A percentile compares a stretch with the other conserved stretches of the same genome.
Evolutionary conservation across 2,888 invertebrate species (phyloP).

Genomic region (Cremastinae sp.): DNA sequence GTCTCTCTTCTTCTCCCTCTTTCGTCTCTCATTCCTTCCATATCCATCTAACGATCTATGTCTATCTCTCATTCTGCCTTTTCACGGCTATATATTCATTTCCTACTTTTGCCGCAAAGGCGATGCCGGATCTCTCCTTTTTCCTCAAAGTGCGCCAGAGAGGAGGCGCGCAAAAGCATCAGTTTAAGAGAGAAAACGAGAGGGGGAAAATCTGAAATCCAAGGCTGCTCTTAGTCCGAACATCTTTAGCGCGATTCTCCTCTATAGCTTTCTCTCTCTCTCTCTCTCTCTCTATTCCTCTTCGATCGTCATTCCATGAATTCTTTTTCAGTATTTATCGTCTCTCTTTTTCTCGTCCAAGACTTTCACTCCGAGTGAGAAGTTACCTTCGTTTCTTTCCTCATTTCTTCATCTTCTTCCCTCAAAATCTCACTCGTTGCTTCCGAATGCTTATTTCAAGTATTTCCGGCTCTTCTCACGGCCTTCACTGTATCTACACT

Average conservation of each 20-base stretch:
- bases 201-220: slow-evolving; percentile 36
- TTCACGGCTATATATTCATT: slow-evolving; percentile 41
- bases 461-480: slow-evolving; percentile 50
- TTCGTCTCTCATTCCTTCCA: slow-evolving; percentile 28
- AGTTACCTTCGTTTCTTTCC: slow-evolving; percentile 21
- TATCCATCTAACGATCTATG: slow-evolving; percentile 54
- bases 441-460: slow-evolving; percentile 60
- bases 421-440: slow-evolving; percentile 38
- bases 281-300: slow-evolving; percentile 33
- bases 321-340: background rate
- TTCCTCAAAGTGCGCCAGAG: slow-evolving; percentile 38
- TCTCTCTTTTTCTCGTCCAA: slow-evolving; percentile 24
- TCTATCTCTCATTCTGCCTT: slow-evolving; percentile 48
- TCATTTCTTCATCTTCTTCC: slow-evolving; percentile 29
- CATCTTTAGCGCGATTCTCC: slow-evolving; percentile 46
- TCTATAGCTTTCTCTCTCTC: slow-evolving; percentile 44
- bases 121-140: slow-evolving; percentile 10
- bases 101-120: slow-evolving; percentile 19
- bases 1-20: slow-evolving; percentile 28
- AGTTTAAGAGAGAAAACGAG: slow-evolving; percentile 30
- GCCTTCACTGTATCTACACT: slow-evolving; percentile 31
- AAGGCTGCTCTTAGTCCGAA: slow-evolving; percentile 53
- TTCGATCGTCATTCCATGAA: background rate
- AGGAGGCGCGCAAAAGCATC: slow-evolving; percentile 41
- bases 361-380: slow-evolving; percentile 4